These are phyloP conservation scores for Henricia sp. DNA, from an alignment of 53 echinoderm and acorn worm species.

Conservation along the genomic window DNA sequence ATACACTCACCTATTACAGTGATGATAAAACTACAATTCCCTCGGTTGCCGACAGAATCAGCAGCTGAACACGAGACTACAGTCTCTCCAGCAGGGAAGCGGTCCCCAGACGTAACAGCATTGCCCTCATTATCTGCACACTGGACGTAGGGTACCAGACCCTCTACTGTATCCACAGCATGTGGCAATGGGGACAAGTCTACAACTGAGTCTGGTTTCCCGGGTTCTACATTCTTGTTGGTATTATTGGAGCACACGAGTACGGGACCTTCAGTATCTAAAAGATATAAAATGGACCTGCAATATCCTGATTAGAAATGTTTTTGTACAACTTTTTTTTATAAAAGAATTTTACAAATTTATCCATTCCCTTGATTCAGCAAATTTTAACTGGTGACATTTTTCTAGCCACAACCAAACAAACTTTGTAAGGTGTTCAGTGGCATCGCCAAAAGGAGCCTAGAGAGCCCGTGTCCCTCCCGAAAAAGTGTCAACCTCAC, in stretches of 20 bases:
- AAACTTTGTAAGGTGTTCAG: too few species aligned
- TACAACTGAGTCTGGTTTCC: background rate
- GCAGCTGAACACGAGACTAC: background rate
- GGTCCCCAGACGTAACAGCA: background rate
- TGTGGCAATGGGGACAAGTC: background rate
- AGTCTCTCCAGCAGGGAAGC: background rate
- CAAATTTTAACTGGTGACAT: too few species aligned
- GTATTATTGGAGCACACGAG: background rate
- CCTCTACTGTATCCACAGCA: background rate
- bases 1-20: slow-evolving; percentile 1
- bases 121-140: background rate
- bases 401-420: too few species aligned
- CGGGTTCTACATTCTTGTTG: background rate
- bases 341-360: too few species aligned
- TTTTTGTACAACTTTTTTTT: background rate
- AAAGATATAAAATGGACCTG: background rate
- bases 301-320: background rate
- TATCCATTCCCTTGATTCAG: too few species aligned
- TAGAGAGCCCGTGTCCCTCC: too few species aligned
- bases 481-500: too few species aligned
- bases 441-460: too few species aligned
- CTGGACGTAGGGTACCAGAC: background rate
- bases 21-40: slow-evolving; percentile 6
- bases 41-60: background rate
- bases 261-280: background rate